phyloP scores from a whole-genome alignment of 2,888 invertebrate genomes.

The Ametastegia equiseti region DNA sequence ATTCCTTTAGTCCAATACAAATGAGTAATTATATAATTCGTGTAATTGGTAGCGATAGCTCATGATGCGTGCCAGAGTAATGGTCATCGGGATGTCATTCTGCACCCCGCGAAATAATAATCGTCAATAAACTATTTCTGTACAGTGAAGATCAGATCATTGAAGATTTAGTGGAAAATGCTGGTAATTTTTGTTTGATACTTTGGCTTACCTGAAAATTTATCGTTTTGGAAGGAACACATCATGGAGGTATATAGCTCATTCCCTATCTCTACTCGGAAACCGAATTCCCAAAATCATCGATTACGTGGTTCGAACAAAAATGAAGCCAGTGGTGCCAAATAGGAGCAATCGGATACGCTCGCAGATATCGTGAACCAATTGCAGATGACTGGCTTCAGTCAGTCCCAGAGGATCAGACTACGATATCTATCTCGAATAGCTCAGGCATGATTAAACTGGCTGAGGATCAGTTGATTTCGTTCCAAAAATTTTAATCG shows the following conservation, averaged over 20 bases:
- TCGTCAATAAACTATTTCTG: too few relatives aligned
- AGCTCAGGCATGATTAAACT: background rate
- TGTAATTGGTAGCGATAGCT: too few relatives aligned
- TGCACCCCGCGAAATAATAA: too few relatives aligned
- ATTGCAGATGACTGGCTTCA: background rate
- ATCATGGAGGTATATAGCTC: background rate
- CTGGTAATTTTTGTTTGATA: too few relatives aligned
- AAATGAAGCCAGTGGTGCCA: background rate
- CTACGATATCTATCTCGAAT: background rate
- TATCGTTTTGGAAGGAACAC: too few relatives aligned
- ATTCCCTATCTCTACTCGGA: background rate
- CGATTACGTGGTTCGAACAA: background rate
- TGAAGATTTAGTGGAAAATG: too few relatives aligned
- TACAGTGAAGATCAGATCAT: too few relatives aligned
- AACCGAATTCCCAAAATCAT: background rate
- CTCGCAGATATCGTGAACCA: background rate
- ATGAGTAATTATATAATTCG: too few relatives aligned
- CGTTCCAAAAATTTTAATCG: background rate
- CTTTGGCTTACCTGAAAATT: too few relatives aligned
- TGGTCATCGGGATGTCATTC: too few relatives aligned
- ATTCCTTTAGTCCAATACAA: too few relatives aligned
- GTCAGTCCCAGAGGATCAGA: background rate
- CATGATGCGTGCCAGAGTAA: too few relatives aligned
- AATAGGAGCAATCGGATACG: background rate
- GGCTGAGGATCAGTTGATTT: background rate